A percentile compares a stretch with the other conserved stretches of the same genome.
phyloP scores from a whole-genome alignment of 1,140 invertebrate genomes.

The Octopus bimaculoides region DNA sequence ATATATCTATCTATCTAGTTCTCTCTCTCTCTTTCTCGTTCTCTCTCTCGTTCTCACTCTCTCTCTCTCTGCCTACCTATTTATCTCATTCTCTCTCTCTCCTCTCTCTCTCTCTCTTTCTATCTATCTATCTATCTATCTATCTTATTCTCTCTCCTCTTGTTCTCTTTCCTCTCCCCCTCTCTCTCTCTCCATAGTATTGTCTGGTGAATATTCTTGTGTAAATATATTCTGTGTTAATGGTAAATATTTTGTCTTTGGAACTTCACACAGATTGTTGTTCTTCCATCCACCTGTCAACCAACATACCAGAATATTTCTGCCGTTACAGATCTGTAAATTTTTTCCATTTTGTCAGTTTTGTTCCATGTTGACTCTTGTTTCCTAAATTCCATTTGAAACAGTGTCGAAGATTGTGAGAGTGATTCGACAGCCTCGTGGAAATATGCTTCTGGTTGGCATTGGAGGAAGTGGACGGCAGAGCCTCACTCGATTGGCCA shows the following conservation, averaged over 20 bases:
- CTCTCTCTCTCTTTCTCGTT: too few species aligned
- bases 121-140: slow-evolving; percentile 1
- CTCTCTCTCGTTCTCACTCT: too few species aligned
- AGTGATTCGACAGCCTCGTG: slow-evolving; percentile 78
- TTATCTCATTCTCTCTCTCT: too few species aligned
- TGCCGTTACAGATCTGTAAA: not conserved
- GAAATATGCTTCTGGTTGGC: slow-evolving; percentile 79
- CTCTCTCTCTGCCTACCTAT: too few species aligned
- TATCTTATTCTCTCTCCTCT: not conserved
- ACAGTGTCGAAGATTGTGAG: slow-evolving; percentile 73
- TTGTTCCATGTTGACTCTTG: slow-evolving; percentile 8
- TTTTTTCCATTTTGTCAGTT: not conserved
- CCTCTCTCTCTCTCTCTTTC: not conserved
- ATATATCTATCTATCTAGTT: too few species aligned
- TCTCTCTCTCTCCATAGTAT: not conserved
- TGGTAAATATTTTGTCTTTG: not conserved
- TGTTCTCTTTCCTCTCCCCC: not conserved
- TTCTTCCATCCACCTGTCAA: too few species aligned
- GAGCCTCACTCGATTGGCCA: slow-evolving; percentile 52
- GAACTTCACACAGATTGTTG: not conserved
- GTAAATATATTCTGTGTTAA: not conserved
- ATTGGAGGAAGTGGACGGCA: slow-evolving; percentile 65
- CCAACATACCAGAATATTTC: not conserved
- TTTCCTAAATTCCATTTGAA: slow-evolving; percentile 10
- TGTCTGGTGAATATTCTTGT: not conserved